Percentiles rank a stretch among this genome's conserved stretches.
These are phyloP conservation scores for Gracilinanus agilis DNA, from an alignment of 2,113 vertebrate species.

Conservation along the genomic window DNA sequence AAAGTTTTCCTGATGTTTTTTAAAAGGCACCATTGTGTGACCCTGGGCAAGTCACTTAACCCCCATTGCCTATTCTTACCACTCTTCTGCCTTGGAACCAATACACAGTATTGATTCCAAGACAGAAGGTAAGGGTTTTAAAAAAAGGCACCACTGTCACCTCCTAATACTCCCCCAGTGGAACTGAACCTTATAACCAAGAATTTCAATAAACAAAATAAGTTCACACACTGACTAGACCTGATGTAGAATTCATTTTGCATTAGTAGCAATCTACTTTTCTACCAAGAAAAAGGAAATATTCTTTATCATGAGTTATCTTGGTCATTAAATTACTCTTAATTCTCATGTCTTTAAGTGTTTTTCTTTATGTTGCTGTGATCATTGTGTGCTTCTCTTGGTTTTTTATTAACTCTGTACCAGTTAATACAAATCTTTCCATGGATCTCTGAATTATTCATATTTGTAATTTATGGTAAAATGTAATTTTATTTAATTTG, in stretches of 20 bases:
- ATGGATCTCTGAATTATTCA: neutral
- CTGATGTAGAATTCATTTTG: neutral
- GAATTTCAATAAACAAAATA: neutral
- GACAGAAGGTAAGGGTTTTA: too few species aligned
- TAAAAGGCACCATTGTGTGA: neutral
- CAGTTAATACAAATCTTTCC: neutral
- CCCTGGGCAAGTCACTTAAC: too few species aligned
- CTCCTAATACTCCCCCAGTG: neutral
- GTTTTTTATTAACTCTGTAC: neutral
- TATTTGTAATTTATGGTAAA: neutral
- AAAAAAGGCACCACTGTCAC: neutral
- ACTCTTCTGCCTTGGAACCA: too few species aligned
- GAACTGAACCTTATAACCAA: neutral
- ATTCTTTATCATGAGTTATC: neutral
- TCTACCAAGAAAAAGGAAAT: neutral
- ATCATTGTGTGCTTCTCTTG: neutral
- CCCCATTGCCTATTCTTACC: too few species aligned
- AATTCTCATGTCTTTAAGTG: neutral
- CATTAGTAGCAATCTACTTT: neutral
- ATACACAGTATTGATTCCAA: too few species aligned
- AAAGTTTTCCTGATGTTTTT: neutral
- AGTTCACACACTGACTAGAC: neutral
- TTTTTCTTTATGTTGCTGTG: neutral
- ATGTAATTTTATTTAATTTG: neutral
- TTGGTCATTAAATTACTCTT: neutral